Base-by-base conservation (phyloP, 1,140 invertebrate genomes). In the Drosophila arizonae region DNA sequence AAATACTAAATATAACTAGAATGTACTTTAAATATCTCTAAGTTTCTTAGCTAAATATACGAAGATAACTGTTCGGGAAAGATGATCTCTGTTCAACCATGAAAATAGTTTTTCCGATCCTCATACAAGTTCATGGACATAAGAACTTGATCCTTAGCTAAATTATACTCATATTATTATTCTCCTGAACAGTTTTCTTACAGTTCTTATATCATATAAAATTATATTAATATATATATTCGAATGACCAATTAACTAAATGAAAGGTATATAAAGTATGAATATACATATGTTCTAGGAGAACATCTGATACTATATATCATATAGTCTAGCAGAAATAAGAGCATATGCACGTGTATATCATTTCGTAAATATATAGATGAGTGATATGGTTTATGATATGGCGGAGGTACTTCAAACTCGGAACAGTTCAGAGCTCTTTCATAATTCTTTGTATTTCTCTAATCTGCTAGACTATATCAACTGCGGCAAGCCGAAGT, bases 231-330 rank as follows among this genome's bases (percentile, higher is more conserved):
- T 24, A 4, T 41, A 39, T 24, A 24, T 56, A 8, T 56, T 15
- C 10, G 11, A n/a, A 26, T 9, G 26, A 56, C 17, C 6, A 55
- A 41, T 39, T n/a, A 56, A 41, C 33, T 39, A 56, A 56, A 56
- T 36, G 33, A 11, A 36, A 36, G 6, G 28, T 17, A 45, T 11
- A 11, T 15, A 45, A 21, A 60, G 1, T 60, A 46, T 60, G 21
- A 33, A 30, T 46, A 60, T 46, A 30, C 6, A 17, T 6, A 46
- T 46, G 43, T 17, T 46, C 10, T 11, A 39, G 36, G 3, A 39
- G 36, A 9, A 46, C 8, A 46, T 21, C 17, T 9, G 43, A 46
- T 21, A 39, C 36, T 13, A 46, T 46, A 46, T 46, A 4, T 3
- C 2, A 46, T 46, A 46, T 46, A 17, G 43, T 17, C 43, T 46